Evolutionary conservation across 2,113 vertebrate species (phyloP).

Genomic region (Helogale parvula): DNA sequence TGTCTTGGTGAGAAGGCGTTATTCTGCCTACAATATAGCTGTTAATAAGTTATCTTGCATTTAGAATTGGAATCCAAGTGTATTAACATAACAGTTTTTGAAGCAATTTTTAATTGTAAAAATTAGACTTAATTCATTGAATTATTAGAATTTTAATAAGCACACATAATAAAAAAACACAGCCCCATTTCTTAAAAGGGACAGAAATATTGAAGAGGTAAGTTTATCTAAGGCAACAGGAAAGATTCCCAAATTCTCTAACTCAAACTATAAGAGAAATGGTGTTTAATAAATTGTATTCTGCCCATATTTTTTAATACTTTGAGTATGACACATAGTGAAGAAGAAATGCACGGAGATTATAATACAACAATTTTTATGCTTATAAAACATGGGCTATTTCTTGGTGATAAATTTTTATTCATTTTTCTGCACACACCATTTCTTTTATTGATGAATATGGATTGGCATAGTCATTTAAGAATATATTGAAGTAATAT

Average conservation of each 20-base stretch:
- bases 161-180: neutral
- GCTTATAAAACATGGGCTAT: slow-evolving; percentile 60
- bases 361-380: slow-evolving; percentile 68
- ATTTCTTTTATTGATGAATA: slow-evolving; percentile 81
- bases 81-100: neutral
- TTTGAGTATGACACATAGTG: slow-evolving; percentile 5
- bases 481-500: slow-evolving; percentile 83
- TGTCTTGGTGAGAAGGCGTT: neutral
- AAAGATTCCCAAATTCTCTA: slow-evolving; percentile 37
- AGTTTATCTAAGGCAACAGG: slow-evolving; percentile 3
- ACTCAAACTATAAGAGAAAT: neutral
- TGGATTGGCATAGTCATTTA: slow-evolving; percentile 80
- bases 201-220: neutral
- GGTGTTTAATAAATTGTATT: neutral
- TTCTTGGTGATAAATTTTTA: slow-evolving; percentile 81
- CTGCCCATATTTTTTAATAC: slow-evolving; percentile 35
- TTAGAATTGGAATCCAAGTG: neutral
- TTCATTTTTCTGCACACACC: slow-evolving; percentile 80
- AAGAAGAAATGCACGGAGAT: slow-evolving; percentile 31
- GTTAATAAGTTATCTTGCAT: neutral
- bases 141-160: neutral
- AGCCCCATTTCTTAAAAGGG: neutral
- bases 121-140: neutral
- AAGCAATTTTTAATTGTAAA: neutral
- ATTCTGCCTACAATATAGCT: neutral